Evolutionary conservation across 2,113 vertebrate genomes (phyloP), one percentile per base, ranked within the genome.

Genomic region (Myodes glareolus): DNA sequence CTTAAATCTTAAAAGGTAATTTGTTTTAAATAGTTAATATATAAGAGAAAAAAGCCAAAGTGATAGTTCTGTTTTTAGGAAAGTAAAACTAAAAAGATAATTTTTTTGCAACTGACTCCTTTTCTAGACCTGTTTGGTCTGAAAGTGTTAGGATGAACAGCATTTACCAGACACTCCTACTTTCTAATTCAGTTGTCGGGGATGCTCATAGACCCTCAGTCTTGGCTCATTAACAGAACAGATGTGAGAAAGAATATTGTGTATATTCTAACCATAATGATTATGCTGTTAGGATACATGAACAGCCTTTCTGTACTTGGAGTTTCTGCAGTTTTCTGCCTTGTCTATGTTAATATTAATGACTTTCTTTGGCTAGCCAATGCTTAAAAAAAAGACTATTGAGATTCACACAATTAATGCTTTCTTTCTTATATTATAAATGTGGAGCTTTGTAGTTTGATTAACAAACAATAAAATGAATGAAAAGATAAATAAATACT

Each of bases 241-340:
- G 94, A 97, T 96, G 81, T 96, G 94, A 97, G 91, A 97, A 97
- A 97, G 97, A 96, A 97, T 97, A 97, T 93, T 96, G 92, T 97
- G 88, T 96, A 55, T n/a, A 94, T 63, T 97, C 97, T 92, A 95
- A 21, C 92, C 90, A 94, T 98, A 97, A 94, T 97, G 97, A 85
- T 97, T 92, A 80, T 97, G 96, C 94, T 96, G 95, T 98, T 96
- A 84, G 61, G 80, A 92, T 94, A 82, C 72, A 91, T 97, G 90
- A 98, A 97, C 96, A 96, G 80, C 72, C 86, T 97, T 96, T 98
- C 82, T 98, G 86, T 97, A 85, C 96, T 97, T 97, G 92, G 80
- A 93, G 65, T 88, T 97, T 93, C 84, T 96, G 81, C 94, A 88
- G 92, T 97, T 93, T 97, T 97, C 90, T 97, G 84, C 75, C 86